Evolutionary conservation across 2,113 vertebrate species (phyloP), one percentile per base, ranked within the genome.

Genomic region (Aptenodytes patagonicus): DNA sequence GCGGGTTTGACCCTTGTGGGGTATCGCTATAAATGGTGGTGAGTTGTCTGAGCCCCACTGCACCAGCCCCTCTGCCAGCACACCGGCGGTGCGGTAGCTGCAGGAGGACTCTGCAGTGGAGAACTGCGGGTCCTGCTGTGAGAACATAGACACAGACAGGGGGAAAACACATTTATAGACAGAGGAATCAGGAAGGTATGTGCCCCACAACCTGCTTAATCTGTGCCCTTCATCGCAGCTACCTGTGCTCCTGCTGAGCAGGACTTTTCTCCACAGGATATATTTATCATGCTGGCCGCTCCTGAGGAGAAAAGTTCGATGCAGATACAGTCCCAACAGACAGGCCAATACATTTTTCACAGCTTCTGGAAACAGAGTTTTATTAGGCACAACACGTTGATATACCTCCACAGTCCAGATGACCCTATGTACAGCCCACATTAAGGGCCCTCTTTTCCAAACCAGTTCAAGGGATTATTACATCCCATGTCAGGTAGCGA

Each of bases 61-160:
- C 26, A 19, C 9, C 26, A 42, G 58, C 21, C 34, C 44, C 19
- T 34, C 44, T 17, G 44, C 32, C 72, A 31, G 44, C 34, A 20
- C 1, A 0, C 10, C 1, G 0, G 49, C 1, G 1, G 64, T 3
- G 28, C 0, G 0, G 46, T 11, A 32, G 44, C 68, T 36, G 61
- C 38, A 64, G 58, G 20, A 64, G 52, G 47, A 15, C 19, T 44
- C 66, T 1, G 1, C 1, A 2, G 58, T 55, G 54, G 47, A 60
- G 49, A 78, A 5, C 12, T 25, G 52, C 31, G 40, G 31, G 25
- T 52, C 20, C 46, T 71, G 42, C 77, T 40, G 52, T 2, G 14
- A 79, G 44, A 14, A 32, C 9, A 2, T 2, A 44, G 38, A 36
- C 38, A 77, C 47, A 24, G 38, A 7, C 8, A 34, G 38, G 25